Base-by-base conservation (phyloP, 2,113 vertebrate genomes). In the Salvelinus alpinus region DNA sequence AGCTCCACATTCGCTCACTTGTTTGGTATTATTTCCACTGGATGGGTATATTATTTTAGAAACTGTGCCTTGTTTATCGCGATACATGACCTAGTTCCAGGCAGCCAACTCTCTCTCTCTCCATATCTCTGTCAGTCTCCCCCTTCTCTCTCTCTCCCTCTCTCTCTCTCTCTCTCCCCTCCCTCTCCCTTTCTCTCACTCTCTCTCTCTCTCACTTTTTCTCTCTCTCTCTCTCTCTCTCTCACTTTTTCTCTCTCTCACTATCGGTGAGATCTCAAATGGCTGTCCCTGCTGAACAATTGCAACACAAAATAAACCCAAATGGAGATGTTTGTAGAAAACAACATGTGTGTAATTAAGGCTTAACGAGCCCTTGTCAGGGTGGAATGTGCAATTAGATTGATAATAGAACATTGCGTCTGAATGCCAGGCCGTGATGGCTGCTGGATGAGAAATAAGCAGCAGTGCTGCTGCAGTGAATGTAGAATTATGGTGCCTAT, bases 321-420 rank as follows among this genome's bases (percentile, higher is more conserved):
- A 98, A 98, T 96, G 95, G 96, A 98, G 97, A 98, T 99, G 97
- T 99, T 99, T 99, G 96, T 96, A 94, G 96, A 98, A 97, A 99
- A 98, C 97, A 99, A 96, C 97, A 97, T 97, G 96, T 97, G 96
- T 96, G 96, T 98, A 99, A 99, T 99, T 99, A 99, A 96, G 96
- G 95, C 96, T 97, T 99, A 99, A 99, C 98, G 97, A 98, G 96
- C 94, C 95, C 96, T 98, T 97, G 96, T 98, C 96, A 96, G 94
- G 95, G 94, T 94, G 95, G 96, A 98, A 98, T 97, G 95, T 96
- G 96, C 97, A 99, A 97, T 98, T 98, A 98, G 95, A 97, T 96
- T 95, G 96, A 95, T 96, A 98, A 98, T 97, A 95, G 95, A 91
- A 92, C 88, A 92, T 88, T 89, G 87, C 85, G 87, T 86, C 81